Conservation (phyloP, 2,888 invertebrate species). For the Cancer borealis region DNA sequence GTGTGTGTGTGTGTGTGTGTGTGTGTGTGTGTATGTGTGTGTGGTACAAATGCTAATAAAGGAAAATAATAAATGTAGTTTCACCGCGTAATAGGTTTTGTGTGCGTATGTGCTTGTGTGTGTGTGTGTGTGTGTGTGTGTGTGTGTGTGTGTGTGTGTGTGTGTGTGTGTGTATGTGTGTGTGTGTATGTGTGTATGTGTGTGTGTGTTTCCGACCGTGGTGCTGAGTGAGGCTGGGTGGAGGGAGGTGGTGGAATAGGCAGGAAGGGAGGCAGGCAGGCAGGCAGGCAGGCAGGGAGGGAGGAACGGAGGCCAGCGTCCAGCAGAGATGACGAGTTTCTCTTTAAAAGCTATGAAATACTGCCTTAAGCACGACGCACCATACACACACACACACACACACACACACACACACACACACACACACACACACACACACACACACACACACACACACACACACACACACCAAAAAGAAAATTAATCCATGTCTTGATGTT, state of each 20-base stretch:
- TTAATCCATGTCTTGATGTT: background rate
- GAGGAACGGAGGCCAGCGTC: too few species aligned
- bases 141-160: constrained; percentile 14
- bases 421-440: constrained; percentile 20
- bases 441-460: constrained; percentile 20
- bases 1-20: constrained; percentile 5
- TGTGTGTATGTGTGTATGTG: background rate
- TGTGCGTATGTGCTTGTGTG: background rate
- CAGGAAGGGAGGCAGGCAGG: too few species aligned
- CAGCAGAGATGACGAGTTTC: background rate
- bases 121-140: background rate
- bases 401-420: constrained; percentile 20
- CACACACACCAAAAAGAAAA: background rate
- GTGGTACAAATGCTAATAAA: background rate
- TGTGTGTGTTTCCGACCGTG: too few species aligned
- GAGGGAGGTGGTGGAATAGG: too few species aligned
- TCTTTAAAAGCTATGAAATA: constrained; percentile 9
- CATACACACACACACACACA: background rate
- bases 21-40: background rate
- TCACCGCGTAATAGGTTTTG: background rate
- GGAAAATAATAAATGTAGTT: background rate
- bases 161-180: constrained; percentile 20
- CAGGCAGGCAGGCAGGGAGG: too few species aligned
- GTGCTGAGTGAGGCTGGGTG: background rate
- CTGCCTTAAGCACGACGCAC: background rate